These are phyloP conservation scores for Toxostoma redivivum DNA, from an alignment of 2,113 vertebrate species.

Conservation along the genomic window DNA sequence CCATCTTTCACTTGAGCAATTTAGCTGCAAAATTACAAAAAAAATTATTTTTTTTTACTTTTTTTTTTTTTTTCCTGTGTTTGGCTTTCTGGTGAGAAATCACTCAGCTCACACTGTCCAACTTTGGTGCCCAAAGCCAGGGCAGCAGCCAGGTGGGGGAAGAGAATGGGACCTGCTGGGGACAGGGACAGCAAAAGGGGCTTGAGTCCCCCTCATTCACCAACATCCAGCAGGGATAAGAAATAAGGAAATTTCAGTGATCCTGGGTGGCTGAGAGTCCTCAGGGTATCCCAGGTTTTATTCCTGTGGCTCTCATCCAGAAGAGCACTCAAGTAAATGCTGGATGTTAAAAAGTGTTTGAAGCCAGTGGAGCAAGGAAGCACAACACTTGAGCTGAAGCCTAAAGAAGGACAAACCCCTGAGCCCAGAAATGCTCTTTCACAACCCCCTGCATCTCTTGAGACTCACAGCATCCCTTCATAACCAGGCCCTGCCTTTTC, in stretches of 20 bases:
- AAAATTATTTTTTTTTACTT: too few relatives aligned
- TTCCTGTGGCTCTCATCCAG: neutral
- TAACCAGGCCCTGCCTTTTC: neutral
- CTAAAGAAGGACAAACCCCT: neutral
- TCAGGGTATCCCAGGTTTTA: neutral
- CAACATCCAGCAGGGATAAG: rapidly evolving
- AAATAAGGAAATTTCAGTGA: neutral
- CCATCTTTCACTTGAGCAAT: rapidly evolving
- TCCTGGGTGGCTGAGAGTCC: neutral
- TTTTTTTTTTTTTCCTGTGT: too few relatives aligned
- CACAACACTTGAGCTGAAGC: neutral
- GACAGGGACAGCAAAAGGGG: neutral
- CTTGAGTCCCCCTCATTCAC: too few relatives aligned
- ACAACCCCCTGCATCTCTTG: neutral
- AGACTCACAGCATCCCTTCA: rapidly evolving
- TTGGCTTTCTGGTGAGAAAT: neutral
- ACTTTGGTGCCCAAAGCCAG: neutral
- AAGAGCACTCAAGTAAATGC: neutral
- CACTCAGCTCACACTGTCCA: neutral
- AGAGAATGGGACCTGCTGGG: neutral
- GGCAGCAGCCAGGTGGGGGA: neutral
- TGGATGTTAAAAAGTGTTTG: neutral
- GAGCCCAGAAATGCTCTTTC: neutral
- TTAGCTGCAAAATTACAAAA: neutral
- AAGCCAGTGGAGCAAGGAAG: neutral